These are phyloP conservation scores for Leucoptera coffeella DNA, from an alignment of 2,888 invertebrate species.

Conservation along the genomic window DNA sequence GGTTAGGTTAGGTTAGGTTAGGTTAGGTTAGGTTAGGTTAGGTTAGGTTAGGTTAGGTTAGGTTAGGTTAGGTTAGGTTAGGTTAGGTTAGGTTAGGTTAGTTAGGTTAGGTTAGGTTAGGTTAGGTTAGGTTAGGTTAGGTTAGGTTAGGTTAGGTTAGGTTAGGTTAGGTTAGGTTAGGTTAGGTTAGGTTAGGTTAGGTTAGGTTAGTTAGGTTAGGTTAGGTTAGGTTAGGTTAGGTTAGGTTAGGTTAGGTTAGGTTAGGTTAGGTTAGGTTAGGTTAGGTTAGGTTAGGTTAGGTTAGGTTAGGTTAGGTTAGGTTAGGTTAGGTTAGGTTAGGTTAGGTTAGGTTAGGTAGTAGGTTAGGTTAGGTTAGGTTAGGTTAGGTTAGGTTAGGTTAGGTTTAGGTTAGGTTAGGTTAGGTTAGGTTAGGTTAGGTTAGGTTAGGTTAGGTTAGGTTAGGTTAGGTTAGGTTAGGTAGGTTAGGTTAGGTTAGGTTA, in stretches of 20 bases:
- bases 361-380: constrained; percentile 8
- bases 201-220: constrained; percentile 2
- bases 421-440: constrained; percentile 9
- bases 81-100: constrained; percentile 4
- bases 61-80: constrained; percentile 4
- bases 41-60: constrained; percentile 7
- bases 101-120: constrained; percentile 5
- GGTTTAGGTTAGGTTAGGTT: constrained; percentile 10
- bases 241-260: constrained; percentile 3
- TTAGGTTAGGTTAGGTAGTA: constrained; percentile 8
- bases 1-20: constrained; percentile 9
- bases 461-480: constrained; percentile 10
- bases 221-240: constrained; percentile 4
- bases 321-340: constrained; percentile 9
- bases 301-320: constrained; percentile 11
- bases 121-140: constrained; percentile 5
- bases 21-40: constrained; percentile 9
- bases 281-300: constrained; percentile 10
- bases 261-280: constrained; percentile 8
- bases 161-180: constrained; percentile 3
- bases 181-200: constrained; percentile 3
- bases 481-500: constrained; percentile 9
- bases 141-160: constrained; percentile 3
- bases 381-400: constrained; percentile 8
- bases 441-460: constrained; percentile 7